Evolutionary conservation across 1,140 invertebrate genomes (phyloP).

Genomic region (Eubasilissa regina): DNA sequence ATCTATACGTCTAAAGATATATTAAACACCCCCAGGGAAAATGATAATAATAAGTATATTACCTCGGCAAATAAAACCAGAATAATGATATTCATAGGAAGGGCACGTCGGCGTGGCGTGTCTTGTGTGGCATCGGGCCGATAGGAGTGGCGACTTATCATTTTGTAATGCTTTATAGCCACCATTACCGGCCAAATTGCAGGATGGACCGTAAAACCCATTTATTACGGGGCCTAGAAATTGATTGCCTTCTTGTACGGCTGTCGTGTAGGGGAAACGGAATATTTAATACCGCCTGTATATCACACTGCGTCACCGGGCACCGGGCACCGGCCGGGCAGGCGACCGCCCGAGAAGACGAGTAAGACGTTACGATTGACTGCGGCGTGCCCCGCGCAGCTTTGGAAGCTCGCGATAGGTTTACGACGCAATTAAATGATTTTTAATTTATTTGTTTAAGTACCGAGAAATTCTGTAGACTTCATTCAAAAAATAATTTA

Average conservation of each 20-base stretch:
- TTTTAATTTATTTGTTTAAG: too few species aligned
- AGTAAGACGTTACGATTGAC: too few species aligned
- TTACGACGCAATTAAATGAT: too few species aligned
- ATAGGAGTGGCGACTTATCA: constrained; percentile 28
- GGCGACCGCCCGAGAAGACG: too few species aligned
- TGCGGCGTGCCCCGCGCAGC: too few species aligned
- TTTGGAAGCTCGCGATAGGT: too few species aligned
- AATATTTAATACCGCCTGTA: constrained; percentile 24
- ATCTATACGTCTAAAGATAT: too few species aligned
- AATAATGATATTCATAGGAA: constrained; percentile 27
- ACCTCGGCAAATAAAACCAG: too few species aligned
- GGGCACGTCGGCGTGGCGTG: neutral
- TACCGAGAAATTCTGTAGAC: neutral
- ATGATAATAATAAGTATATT: too few species aligned
- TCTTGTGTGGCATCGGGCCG: neutral
- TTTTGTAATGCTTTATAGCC: constrained; percentile 33
- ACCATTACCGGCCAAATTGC: constrained; percentile 51
- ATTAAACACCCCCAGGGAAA: too few species aligned
- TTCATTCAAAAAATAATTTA: too few species aligned
- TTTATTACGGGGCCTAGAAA: constrained; percentile 45
- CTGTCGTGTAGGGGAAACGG: constrained; percentile 14
- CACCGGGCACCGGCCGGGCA: too few species aligned
- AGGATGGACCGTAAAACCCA: constrained; percentile 44
- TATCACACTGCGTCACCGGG: constrained; percentile 12
- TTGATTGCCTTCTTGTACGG: constrained; percentile 46